phyloP scores from a whole-genome alignment of 2,113 vertebrate genomes.

The Procavia capensis region DNA sequence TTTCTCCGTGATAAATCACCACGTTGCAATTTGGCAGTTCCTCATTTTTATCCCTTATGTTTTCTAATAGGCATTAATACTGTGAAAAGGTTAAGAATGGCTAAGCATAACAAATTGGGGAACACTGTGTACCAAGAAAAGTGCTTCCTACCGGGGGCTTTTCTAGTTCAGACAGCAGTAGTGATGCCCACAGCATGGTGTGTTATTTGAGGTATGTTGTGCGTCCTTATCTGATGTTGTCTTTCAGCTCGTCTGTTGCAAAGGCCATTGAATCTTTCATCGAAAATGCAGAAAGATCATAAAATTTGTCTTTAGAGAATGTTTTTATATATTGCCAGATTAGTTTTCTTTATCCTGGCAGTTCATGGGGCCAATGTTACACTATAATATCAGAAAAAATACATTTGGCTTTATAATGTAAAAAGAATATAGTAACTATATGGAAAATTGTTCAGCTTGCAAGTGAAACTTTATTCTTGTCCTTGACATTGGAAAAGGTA shows the following conservation, averaged over 20 bases:
- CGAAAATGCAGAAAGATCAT: neutral
- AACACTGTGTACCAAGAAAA: neutral
- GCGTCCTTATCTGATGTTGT: neutral
- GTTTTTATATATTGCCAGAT: neutral
- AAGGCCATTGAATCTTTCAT: neutral
- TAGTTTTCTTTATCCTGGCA: neutral
- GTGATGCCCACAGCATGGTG: neutral
- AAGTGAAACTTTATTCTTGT: conserved; percentile 17
- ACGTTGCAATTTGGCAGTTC: neutral
- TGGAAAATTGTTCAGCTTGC: neutral
- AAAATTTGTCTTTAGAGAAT: neutral
- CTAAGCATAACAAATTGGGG: neutral
- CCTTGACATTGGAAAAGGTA: conserved; percentile 11
- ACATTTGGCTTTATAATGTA: neutral
- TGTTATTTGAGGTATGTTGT: neutral
- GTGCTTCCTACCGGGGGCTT: neutral
- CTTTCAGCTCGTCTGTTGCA: neutral
- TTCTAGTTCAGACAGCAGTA: neutral
- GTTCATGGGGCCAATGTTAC: neutral
- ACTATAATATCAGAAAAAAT: neutral
- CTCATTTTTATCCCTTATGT: neutral
- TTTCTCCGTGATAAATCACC: neutral
- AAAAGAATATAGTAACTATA: neutral
- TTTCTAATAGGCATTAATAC: neutral
- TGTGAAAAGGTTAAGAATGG: neutral